Conservation (phyloP, 1,140 invertebrate species). For the Triops cancriformis region DNA sequence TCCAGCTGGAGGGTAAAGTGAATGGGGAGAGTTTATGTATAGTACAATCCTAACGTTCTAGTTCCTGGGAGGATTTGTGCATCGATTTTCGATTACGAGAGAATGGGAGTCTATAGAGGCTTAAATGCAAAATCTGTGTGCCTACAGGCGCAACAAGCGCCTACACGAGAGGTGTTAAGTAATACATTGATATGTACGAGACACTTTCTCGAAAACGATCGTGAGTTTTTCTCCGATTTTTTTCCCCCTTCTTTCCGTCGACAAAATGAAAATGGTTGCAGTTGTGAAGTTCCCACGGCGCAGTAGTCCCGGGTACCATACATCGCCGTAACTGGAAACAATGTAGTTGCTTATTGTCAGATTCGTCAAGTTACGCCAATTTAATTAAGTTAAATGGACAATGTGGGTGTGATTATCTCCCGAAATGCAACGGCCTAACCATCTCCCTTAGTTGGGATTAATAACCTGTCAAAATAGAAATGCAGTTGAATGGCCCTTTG, state of each 20-base stretch:
- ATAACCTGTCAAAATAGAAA: no score
- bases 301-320: background rate
- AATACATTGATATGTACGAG: background rate
- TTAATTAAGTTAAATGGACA: no score
- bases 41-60: background rate
- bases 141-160: background rate
- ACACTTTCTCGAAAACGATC: no score
- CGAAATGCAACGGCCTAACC: no score
- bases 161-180: background rate
- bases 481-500: no score
- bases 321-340: background rate
- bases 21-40: background rate
- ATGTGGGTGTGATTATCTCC: no score
- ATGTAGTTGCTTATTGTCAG: no score
- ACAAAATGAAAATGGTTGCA: background rate
- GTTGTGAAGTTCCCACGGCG: background rate
- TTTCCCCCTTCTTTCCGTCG: background rate
- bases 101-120: background rate
- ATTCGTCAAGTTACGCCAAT: no score
- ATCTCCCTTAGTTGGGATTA: no score
- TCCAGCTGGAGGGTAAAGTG: background rate
- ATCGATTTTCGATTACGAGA: background rate
- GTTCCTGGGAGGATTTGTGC: background rate
- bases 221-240: background rate
- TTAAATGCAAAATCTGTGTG: background rate